These are phyloP conservation scores for Astyanax mexicanus DNA, from an alignment of 2,797 vertebrate species.

Conservation along the genomic window DNA sequence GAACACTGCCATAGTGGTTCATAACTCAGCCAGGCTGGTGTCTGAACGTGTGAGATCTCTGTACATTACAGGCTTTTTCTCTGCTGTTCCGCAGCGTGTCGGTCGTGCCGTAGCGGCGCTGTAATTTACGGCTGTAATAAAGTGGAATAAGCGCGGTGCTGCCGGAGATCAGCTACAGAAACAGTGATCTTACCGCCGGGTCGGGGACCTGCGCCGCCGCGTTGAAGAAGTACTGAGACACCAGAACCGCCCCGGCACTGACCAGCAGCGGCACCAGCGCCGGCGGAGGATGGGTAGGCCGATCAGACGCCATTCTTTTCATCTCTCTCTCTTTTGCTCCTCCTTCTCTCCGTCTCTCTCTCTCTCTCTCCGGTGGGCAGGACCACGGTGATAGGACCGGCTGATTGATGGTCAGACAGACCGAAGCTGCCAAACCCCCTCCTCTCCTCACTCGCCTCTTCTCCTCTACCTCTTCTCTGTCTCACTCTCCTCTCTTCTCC, in stretches of 20 bases:
- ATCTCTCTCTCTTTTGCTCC: background rate
- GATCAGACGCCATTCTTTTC: conserved; percentile 70
- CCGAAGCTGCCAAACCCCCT: conserved; percentile 9
- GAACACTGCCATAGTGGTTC: no score
- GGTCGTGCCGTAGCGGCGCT: no score
- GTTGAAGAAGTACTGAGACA: conserved; percentile 76
- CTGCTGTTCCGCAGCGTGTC: no score
- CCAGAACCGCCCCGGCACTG: conserved; percentile 72
- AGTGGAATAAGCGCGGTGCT: background rate
- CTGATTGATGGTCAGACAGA: conserved; percentile 72
- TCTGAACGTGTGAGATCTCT: no score
- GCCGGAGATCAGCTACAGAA: conserved; percentile 45
- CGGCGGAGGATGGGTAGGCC: conserved; percentile 65
- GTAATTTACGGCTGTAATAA: background rate
- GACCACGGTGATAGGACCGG: conserved; percentile 67
- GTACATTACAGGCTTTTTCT: no score
- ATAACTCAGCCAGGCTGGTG: no score
- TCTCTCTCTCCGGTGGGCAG: conserved; percentile 60
- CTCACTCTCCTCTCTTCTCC: background rate
- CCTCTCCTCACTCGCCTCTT: background rate
- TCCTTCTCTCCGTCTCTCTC: conserved; percentile 59
- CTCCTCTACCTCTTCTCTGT: no score
- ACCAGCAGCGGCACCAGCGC: conserved; percentile 60
- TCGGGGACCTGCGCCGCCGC: conserved; percentile 80
- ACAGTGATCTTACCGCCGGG: conserved; percentile 79